Evolutionary conservation across 1,140 invertebrate genomes (phyloP), one percentile per base, ranked within the genome.

Genomic region (Dinothrombium tinctorium): DNA sequence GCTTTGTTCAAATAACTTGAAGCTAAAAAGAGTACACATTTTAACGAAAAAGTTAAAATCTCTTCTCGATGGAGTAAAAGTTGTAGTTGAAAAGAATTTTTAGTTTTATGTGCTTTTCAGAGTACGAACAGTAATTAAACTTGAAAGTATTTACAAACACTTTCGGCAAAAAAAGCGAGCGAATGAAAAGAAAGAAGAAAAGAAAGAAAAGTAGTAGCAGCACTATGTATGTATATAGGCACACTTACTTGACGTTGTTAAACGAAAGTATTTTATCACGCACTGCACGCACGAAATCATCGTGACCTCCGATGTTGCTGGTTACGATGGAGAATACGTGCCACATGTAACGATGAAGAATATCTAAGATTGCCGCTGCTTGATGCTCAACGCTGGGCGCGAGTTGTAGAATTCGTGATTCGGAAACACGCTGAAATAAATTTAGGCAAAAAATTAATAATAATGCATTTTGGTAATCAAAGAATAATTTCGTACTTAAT

Each of bases 281-380:
- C 17, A 92, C 74, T 14, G 82, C 80, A 56, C 86, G 79, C 43
- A 90, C 76, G 54, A 95, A 92, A 56, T 92, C 82, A 50, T 83
- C 78, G 58, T 90, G 80, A 0, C 86, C 86, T 14, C 82, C 82
- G 33, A 89, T 84, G 53, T 80, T 73, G 33, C 59, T 58, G 3
- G 62, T 65, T 21, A 92, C 78, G 38, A 92, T 75, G 44, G 80
- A 80, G 59, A 92, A 90, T 51, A 84, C 76, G 55, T 87, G 81
- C 87, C 87, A 94, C 55, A 89, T 86, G 62, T 95, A 95, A 37
- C 83, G 65, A 57, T 80, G 74, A 50, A 92, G 61, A 49, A 94
- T 83, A 55, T 76, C 82, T 43, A 92, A 57, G 80, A 90, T 89
- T 12, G 83, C 84, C 2, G 78, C 74, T 19, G 77, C 80, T 57